These are phyloP conservation scores for Sus cebifrons DNA, from an alignment of 2,797 vertebrate species.

Conservation along the genomic window DNA sequence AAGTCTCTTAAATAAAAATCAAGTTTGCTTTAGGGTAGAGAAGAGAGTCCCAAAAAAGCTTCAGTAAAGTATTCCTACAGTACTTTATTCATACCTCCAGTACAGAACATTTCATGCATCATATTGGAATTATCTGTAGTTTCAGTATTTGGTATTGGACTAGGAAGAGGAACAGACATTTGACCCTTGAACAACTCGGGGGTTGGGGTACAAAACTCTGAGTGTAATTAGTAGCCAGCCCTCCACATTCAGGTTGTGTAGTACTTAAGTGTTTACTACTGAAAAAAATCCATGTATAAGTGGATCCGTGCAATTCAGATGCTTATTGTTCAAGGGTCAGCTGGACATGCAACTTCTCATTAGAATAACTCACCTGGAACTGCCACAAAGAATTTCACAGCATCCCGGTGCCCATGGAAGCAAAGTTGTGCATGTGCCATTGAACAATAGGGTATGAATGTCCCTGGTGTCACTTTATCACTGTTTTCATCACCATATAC, in stretches of 20 bases:
- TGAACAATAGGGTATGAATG: slow-evolving; percentile 97
- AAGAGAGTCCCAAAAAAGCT: slow-evolving; percentile 29
- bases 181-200: not conserved
- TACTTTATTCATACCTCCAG: not conserved
- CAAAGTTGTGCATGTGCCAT: slow-evolving; percentile 99
- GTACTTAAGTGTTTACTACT: not conserved
- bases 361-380: slow-evolving; percentile 94
- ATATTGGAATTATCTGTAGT: not conserved
- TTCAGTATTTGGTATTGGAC: not conserved
- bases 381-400: slow-evolving; percentile 98
- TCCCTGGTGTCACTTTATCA: slow-evolving; percentile 97
- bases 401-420: slow-evolving; percentile 98
- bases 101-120: not conserved
- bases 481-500: slow-evolving; percentile 97
- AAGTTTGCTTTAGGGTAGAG: not conserved
- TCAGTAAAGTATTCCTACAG: not conserved
- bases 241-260: not conserved
- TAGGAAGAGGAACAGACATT: not conserved
- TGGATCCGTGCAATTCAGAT: not conserved
- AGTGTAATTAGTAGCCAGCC: not conserved
- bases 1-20: not conserved
- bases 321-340: not conserved
- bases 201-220: not conserved
- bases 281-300: not conserved
- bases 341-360: not conserved